Evolutionary conservation across 2,888 invertebrate genomes (phyloP).

Genomic region (Lepidochrysops patricia): DNA sequence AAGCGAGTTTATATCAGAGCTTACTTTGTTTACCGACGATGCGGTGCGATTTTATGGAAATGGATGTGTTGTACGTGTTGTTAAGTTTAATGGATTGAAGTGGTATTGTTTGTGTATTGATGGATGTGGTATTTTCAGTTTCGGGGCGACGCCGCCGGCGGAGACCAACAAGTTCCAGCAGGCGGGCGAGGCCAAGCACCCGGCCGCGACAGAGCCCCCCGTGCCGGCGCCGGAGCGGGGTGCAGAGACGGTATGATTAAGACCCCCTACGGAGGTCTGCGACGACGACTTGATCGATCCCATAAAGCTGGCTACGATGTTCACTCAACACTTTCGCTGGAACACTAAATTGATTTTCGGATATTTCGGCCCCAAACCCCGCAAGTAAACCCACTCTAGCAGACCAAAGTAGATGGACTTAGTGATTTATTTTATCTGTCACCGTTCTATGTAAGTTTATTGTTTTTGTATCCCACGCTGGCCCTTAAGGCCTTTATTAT

Average conservation of each 20-base stretch:
- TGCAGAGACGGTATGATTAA: slow-evolving; percentile 44
- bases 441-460: not conserved
- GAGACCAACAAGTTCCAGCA: slow-evolving; percentile 26
- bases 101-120: not conserved
- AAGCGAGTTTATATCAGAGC: not conserved
- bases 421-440: not conserved
- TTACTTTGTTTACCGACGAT: not conserved
- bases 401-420: slow-evolving; percentile 2
- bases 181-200: slow-evolving; percentile 20
- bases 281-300: slow-evolving; percentile 32
- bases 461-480: not conserved
- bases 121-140: slow-evolving; percentile 32
- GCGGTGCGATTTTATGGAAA: slow-evolving; percentile 5
- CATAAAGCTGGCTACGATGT: slow-evolving; percentile 31
- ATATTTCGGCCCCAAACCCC: slow-evolving; percentile 7
- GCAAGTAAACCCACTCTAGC: slow-evolving; percentile 11
- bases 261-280: slow-evolving; percentile 18
- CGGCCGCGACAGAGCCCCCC: slow-evolving; percentile 31
- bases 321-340: slow-evolving; percentile 37
- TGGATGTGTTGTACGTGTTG: slow-evolving; percentile 2
- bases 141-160: slow-evolving; percentile 31
- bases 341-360: slow-evolving; percentile 28
- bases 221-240: slow-evolving; percentile 37
- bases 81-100: not conserved
- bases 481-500: not conserved